Evolutionary conservation across 1,140 invertebrate species (phyloP).

Genomic region (Plutomurus gul): DNA sequence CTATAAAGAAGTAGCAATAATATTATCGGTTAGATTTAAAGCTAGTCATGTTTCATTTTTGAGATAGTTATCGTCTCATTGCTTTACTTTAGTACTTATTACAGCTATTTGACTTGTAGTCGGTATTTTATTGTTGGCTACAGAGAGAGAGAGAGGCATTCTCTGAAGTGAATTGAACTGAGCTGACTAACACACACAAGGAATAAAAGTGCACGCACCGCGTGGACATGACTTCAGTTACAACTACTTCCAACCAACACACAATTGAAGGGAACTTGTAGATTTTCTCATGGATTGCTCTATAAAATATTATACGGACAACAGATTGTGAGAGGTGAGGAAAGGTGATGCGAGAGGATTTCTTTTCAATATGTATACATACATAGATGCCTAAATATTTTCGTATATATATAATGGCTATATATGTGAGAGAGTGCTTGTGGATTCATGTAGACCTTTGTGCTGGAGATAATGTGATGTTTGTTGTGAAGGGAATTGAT

Average conservation of each 20-base stretch:
- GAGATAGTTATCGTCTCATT: background rate
- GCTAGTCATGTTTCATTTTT: background rate
- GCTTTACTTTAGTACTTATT: background rate
- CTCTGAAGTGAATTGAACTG: background rate
- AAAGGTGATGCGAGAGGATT: background rate
- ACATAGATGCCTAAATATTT: too few species aligned
- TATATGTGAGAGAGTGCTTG: too few species aligned
- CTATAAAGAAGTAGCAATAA: too few species aligned
- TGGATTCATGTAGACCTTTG: too few species aligned
- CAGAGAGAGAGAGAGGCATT: background rate
- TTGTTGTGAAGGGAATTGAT: too few species aligned
- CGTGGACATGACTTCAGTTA: background rate
- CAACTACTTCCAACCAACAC: too few species aligned
- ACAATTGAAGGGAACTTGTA: background rate
- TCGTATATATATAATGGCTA: too few species aligned
- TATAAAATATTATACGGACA: background rate
- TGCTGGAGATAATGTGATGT: too few species aligned
- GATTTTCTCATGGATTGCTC: constrained; percentile 1
- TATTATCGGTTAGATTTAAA: too few species aligned
- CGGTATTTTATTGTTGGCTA: background rate
- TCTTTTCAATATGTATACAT: too few species aligned
- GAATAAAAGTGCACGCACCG: background rate
- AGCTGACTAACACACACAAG: too few species aligned
- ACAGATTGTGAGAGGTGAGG: background rate
- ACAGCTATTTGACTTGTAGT: background rate